These are phyloP conservation scores for Mobula hypostoma DNA, from an alignment of 2,113 vertebrate genomes.

Conservation along the genomic window DNA sequence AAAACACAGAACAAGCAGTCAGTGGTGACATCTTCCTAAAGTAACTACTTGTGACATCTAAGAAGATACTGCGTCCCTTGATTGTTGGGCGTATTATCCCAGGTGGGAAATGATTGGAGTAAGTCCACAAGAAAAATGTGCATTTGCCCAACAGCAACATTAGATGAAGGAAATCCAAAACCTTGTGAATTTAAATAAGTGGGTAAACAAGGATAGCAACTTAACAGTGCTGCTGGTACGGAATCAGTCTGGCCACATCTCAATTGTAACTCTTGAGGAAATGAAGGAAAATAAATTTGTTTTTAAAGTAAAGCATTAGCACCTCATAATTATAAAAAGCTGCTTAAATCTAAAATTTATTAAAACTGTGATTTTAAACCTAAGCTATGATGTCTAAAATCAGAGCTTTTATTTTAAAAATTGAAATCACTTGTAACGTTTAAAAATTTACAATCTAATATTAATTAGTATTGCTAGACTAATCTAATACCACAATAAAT, in stretches of 20 bases:
- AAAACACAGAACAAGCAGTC: neutral
- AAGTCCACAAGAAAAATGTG: neutral
- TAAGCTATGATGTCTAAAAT: neutral
- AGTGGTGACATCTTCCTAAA: neutral
- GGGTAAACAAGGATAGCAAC: neutral
- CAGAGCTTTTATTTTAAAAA: neutral
- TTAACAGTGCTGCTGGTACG: neutral
- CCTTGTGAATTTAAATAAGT: neutral
- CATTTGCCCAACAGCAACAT: neutral
- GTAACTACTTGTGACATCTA: neutral
- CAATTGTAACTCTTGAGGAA: neutral
- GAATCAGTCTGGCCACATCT: no score
- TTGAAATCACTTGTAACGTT: neutral
- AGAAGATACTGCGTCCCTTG: neutral
- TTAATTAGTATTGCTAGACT: constrained; percentile 68
- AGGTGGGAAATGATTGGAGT: neutral
- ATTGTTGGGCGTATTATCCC: neutral
- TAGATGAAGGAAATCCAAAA: neutral
- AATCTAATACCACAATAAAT: constrained; percentile 70
- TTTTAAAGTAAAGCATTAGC: neutral
- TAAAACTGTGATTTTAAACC: neutral
- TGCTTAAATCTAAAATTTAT: neutral
- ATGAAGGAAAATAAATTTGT: neutral
- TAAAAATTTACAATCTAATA: constrained; percentile 19
- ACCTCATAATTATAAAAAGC: neutral